Evolutionary conservation across 2,797 vertebrate species (phyloP).

Genomic region (Monodelphis domestica): DNA sequence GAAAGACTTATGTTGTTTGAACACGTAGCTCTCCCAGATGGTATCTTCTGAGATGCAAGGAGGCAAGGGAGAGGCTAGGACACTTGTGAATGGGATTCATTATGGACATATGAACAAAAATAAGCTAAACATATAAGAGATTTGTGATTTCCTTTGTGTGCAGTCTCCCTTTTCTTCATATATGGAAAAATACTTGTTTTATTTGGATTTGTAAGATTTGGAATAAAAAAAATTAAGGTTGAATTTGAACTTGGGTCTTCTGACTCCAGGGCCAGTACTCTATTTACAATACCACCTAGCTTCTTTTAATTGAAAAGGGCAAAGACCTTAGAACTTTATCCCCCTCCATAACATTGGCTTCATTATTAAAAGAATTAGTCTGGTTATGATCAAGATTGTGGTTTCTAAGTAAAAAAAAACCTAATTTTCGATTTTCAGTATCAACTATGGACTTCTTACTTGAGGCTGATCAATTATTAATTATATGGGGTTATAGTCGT

Average conservation of each 20-base stretch:
- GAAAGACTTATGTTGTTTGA: too few relatives aligned
- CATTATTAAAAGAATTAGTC: neutral
- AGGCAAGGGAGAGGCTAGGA: too few relatives aligned
- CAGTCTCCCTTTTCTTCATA: too few relatives aligned
- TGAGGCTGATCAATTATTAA: constrained; percentile 18
- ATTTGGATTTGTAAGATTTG: too few relatives aligned
- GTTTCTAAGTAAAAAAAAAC: constrained; percentile 11
- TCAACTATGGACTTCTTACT: neutral
- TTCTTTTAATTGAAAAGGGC: neutral
- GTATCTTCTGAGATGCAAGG: too few relatives aligned
- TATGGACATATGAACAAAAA: too few relatives aligned
- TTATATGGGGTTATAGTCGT: constrained; percentile 5
- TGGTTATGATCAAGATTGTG: constrained; percentile 20
- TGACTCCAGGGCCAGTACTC: neutral
- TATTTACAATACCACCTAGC: neutral
- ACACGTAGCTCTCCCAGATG: too few relatives aligned
- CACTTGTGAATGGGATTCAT: too few relatives aligned
- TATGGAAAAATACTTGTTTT: too few relatives aligned
- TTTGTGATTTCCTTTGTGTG: too few relatives aligned
- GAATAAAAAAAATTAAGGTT: too few relatives aligned
- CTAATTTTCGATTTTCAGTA: neutral
- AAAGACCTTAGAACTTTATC: neutral
- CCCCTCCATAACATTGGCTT: neutral
- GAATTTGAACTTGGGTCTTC: neutral
- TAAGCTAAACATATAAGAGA: too few relatives aligned